Evolutionary conservation across 2,888 invertebrate species (phyloP), one percentile per base, ranked within the genome.

Genomic region (Colletes collaris): DNA sequence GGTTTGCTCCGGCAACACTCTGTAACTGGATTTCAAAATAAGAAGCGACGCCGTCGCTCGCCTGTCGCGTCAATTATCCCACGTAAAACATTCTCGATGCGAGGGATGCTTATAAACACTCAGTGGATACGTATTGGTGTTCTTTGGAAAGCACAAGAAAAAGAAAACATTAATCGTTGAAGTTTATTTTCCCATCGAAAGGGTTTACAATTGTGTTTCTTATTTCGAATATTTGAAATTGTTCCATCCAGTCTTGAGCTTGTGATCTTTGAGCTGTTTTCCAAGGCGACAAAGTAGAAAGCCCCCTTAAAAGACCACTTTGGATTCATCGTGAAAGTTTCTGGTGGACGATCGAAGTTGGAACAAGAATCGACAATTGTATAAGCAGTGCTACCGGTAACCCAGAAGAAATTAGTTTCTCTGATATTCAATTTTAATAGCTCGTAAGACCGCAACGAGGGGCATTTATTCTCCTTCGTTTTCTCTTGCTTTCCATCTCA

Each of bases 381-480:
- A 52, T 76, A 55, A 10, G 6, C 37, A 6, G 8, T 10, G 7
- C 16, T 4, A 27, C 6, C 37, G 5, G n/a, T 19, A 10, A 3
- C 6, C 4, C n/a, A n/a, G 49, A 63, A 68, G 78, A 58, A 80
- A 69, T 74, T 69, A 56, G 40, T 68, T 71, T 66, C 56, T 16
- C 40, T 27, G 73, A 68, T 79, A 68, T 70, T 16, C 44, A 66
- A 74, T 69, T 64, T 65, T 63, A 74, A 64, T 67, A 66, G 64
- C 59, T 69, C 11, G 58, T n/a, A 63, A 74, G 62, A 19, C n/a
- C 50, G 27, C 55, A 16, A 19, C 16, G 56, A 63, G 56, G 37
- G 27, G 49, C 16, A 68, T 50, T 73, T 49, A 19, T 44, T 75
- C 52, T 37, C 59, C n/a, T 49, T 19, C 27, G 19, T 75, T 75